Conservation (phyloP, 2,888 invertebrate species). For the Panzeria rudis region DNA sequence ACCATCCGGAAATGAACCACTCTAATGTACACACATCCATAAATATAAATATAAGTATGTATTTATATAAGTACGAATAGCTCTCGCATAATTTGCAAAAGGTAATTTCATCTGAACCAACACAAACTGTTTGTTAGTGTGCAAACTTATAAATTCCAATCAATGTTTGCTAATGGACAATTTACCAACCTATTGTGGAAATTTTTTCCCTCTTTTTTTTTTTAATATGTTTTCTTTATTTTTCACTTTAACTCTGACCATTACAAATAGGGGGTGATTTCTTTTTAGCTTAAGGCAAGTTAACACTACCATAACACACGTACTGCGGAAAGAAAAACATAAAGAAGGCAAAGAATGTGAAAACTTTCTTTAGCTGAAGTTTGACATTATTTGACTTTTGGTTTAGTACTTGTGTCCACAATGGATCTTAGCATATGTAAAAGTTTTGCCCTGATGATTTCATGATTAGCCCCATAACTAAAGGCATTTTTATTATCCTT, state of each 20-base stretch:
- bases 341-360: conserved; percentile 39
- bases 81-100: conserved; percentile 14
- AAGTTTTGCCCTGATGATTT: conserved; percentile 69
- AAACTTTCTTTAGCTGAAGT: conserved; percentile 53
- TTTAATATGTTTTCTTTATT: conserved; percentile 9
- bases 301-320: conserved; percentile 45
- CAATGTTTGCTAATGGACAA: conserved; percentile 72
- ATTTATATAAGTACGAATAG: neutral
- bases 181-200: conserved; percentile 66
- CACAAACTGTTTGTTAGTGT: conserved; percentile 27
- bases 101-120: conserved; percentile 3
- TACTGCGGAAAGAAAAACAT: conserved; percentile 8
- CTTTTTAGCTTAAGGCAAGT: conserved; percentile 53
- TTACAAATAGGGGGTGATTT: conserved; percentile 60
- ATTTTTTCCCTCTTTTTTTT: conserved; percentile 57
- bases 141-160: conserved; percentile 70
- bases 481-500: conserved; percentile 64
- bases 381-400: conserved; percentile 68
- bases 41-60: neutral
- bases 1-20: neutral
- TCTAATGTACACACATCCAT: neutral
- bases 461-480: conserved; percentile 70
- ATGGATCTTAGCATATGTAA: conserved; percentile 66
- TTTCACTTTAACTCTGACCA: conserved; percentile 55
- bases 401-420: conserved; percentile 71